phyloP scores from a whole-genome alignment of 1,140 invertebrate genomes.

The Littorina saxatilis region DNA sequence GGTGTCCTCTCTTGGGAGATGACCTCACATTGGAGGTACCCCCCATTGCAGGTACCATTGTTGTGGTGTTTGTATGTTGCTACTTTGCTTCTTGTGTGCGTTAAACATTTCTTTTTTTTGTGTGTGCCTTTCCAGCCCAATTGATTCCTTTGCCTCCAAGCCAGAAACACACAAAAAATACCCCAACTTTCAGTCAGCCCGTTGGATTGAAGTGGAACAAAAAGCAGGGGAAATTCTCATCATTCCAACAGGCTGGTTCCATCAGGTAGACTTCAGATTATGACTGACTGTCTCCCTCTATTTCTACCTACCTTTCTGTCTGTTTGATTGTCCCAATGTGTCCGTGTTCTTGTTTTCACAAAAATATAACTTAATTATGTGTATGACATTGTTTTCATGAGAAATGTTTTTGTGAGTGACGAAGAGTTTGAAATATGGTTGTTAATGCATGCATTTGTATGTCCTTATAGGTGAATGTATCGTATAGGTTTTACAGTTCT shows the following conservation, averaged over 20 bases:
- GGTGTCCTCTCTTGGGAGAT: too few species aligned
- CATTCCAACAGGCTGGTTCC: conserved; percentile 75
- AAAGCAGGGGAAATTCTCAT: conserved; percentile 71
- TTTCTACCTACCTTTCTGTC: neutral
- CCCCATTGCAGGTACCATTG: too few species aligned
- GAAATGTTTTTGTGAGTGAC: neutral
- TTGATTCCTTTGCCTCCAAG: conserved; percentile 61
- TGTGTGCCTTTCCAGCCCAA: conserved; percentile 56
- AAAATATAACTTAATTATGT: neutral
- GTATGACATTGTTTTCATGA: neutral
- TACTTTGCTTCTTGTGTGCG: neutral
- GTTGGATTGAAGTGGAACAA: conserved; percentile 70
- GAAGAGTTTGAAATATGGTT: too few species aligned
- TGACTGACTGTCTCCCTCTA: too few species aligned
- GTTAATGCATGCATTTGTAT: too few species aligned
- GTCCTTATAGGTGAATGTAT: too few species aligned
- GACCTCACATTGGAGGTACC: too few species aligned
- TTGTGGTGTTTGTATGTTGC: too few species aligned
- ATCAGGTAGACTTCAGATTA: conserved; percentile 74
- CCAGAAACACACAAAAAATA: conserved; percentile 52
- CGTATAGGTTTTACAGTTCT: too few species aligned
- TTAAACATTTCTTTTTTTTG: too few species aligned
- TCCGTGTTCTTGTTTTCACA: too few species aligned
- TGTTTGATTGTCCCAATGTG: neutral
- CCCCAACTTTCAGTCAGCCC: conserved; percentile 57